Base-by-base conservation (phyloP, 2,113 vertebrate genomes). In the Hemiprocne comata region DNA sequence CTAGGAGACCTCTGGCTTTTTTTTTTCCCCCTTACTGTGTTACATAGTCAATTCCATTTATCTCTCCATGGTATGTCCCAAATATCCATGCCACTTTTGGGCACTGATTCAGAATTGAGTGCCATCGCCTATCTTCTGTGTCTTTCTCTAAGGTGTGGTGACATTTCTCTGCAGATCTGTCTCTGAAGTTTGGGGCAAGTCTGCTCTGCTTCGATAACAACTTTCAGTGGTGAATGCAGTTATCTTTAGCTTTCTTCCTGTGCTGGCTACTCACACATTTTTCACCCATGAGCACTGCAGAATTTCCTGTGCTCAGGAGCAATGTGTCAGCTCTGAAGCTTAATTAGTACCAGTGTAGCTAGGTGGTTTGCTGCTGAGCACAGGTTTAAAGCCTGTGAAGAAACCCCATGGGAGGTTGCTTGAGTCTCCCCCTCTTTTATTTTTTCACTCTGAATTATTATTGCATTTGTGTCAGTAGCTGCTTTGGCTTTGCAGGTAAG, bases 241-340 rank as follows among this genome's bases (percentile, higher is more conserved):
- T 78, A 66, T 93, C 77, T 94, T 90, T 42, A 85, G 71, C 48
- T 90, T 91, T 85, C 55, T 83, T 94, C 71, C 82, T 83, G 17
- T 73, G 46, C 54, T 14, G 51, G n/a, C 62, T 76, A 29, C 51
- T 83, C 14, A 12, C 9, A 40, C 4, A 0, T 55, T 73, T 75
- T 85, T 67, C 25, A 46, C 51, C 55, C 7, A 13, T 58, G 50
- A 89, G 31, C 23, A 7, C 28, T 64, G 66, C 71, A 82, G 85
- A 65, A 65, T 70, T 95, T 93, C 78, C 67, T 70, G 54, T 62
- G 70, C 50, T 92, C 64, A 17, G 70, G 57, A 72, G 61, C 24
- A 36, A 7, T 7, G 36, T 60, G 17, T 58, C 21, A 33, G 50
- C 24, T 78, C 26, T 75, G 44, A 75, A 67, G 51, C 20, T 64